Base-by-base conservation (phyloP, 2,888 invertebrate genomes). In the Eupsilia transversa region DNA sequence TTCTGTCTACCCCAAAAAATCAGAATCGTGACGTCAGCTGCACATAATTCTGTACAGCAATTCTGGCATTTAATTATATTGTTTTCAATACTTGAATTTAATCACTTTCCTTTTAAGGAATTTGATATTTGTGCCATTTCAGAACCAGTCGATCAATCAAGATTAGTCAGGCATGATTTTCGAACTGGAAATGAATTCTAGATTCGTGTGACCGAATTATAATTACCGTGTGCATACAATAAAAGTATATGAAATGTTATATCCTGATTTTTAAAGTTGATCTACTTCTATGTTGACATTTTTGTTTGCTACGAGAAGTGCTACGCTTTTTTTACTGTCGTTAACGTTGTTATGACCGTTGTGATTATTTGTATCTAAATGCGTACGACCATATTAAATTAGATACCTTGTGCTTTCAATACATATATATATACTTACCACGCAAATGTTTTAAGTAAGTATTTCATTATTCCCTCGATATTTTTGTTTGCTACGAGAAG, bases 131-230 rank as follows among this genome's bases (percentile, higher is more conserved):
- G 23, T 66, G 65, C 12, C 30, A 69, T 82, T 59, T 63, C 30
- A 63, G 38, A 79, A 69, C 65, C 56, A 63, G 66, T 73, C 41
- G 17, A 61, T 63, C 35, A 66, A 57, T 64, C 14, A 14, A 56
- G 52, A 60, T 57, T 46, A 52, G 41, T 57, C 49, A 54, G 52
- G 7, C 49, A 57, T 46, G n/a, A 30, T 57, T 68, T n/a, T 30
- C 49, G 20, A 33, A 69, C 41, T 54, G 43, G 23, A 54, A 63
- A 14, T 56, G 30, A 67, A 79, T 56, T 79, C 64, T 60, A 83
- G 46, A 80, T 63, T 57, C 72, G 83, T 77, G 79, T 1, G 79
- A 82, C 33, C 27, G 20, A 56, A 46, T 64, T 33, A 56, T 35
- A 76, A 38, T 49, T 43, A 67, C 14, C 0, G 14, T n/a, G 20